Percentiles rank a stretch among this genome's conserved stretches.
Evolutionary conservation across 2,113 vertebrate species (phyloP).

Genomic region (Lates calcarifer): DNA sequence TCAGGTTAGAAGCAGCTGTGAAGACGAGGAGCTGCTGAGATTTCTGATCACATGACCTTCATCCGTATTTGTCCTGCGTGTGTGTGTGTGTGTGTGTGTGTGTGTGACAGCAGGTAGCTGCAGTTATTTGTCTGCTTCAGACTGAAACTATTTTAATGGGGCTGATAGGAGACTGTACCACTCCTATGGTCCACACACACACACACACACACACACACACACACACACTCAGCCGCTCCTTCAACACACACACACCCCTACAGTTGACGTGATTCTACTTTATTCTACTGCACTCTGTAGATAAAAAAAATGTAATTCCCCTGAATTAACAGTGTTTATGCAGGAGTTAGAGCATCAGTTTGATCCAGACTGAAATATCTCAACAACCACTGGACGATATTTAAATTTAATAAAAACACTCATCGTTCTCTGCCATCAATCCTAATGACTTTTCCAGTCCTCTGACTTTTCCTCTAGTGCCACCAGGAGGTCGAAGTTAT

Average conservation of each 20-base stretch:
- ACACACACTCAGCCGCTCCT: slow-evolving; percentile 50
- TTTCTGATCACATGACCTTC: slow-evolving; percentile 27
- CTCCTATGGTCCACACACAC: slow-evolving; percentile 47
- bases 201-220: slow-evolving; percentile 21
- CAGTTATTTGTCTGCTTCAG: slow-evolving; percentile 35
- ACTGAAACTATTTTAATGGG: slow-evolving; percentile 70
- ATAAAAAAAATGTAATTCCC: neutral
- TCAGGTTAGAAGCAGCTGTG: neutral
- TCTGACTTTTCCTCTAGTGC: no score
- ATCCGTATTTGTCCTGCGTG: neutral
- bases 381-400: neutral
- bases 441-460: no score
- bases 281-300: neutral
- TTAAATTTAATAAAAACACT: neutral
- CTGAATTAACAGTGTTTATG: neutral
- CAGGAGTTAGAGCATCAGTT: neutral
- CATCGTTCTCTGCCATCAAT: no score
- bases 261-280: slow-evolving; percentile 1
- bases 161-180: slow-evolving; percentile 46
- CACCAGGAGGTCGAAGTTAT: neutral
- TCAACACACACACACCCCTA: slow-evolving; percentile 48
- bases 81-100: slow-evolving; percentile 20
- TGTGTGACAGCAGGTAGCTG: slow-evolving; percentile 23
- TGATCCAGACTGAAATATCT: neutral
- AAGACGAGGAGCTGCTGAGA: slow-evolving; percentile 3